These are phyloP conservation scores for Phalera bucephala DNA, from an alignment of 2,888 invertebrate species.

Conservation along the genomic window DNA sequence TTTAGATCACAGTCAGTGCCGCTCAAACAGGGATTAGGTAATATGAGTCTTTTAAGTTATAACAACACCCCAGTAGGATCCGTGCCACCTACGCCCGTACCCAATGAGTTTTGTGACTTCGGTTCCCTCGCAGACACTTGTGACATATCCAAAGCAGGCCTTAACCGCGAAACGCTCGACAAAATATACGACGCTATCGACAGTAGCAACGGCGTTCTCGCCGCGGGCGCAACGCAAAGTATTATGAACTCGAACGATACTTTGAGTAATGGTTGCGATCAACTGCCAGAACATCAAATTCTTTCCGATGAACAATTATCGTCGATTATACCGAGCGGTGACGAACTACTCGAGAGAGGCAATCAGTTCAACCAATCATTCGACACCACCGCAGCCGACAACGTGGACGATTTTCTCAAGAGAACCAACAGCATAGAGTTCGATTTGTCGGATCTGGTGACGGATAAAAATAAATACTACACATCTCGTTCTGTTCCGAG, in stretches of 20 bases:
- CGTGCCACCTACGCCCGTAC: conserved; percentile 86
- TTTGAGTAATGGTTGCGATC: conserved; percentile 67
- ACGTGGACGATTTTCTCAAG: conserved; percentile 73
- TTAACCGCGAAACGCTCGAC: conserved; percentile 84
- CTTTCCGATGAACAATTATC: conserved; percentile 64
- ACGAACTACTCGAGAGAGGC: conserved; percentile 57
- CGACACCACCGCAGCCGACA: conserved; percentile 49
- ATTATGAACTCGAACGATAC: conserved; percentile 56
- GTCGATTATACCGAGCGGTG: conserved; percentile 65
- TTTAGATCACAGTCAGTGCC: conserved; percentile 92
- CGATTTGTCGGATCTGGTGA: conserved; percentile 62
- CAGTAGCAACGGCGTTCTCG: conserved; percentile 74
- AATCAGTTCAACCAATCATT: conserved; percentile 62
- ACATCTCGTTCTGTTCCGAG: conserved; percentile 87
- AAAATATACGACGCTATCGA: conserved; percentile 86
- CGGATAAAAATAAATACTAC: conserved; percentile 69
- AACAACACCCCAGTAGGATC: conserved; percentile 85
- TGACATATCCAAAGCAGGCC: conserved; percentile 73
- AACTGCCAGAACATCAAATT: conserved; percentile 61
- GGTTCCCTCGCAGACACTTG: conserved; percentile 84
- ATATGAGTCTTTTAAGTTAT: conserved; percentile 63
- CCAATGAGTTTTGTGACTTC: conserved; percentile 88
- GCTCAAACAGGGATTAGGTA: conserved; percentile 82
- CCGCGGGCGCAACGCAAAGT: conserved; percentile 47
- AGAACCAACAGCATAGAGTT: conserved; percentile 74